Conservation (phyloP, 1,140 invertebrate genomes). For the Steinernema khuongi region DNA sequence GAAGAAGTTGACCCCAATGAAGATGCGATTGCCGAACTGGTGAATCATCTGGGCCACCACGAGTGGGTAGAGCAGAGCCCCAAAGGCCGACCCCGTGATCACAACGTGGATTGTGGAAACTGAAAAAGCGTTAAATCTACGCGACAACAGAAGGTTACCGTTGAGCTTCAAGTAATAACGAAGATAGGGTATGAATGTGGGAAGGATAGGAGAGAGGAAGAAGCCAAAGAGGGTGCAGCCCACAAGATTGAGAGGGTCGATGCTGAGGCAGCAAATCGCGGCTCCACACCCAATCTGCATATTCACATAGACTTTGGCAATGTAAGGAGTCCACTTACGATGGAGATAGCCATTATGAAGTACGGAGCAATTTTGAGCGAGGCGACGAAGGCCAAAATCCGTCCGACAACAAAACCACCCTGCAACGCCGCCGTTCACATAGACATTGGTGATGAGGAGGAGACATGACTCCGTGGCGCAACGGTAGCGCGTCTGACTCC, state of each 20-base stretch:
- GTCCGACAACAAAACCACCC: neutral
- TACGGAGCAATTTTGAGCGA: neutral
- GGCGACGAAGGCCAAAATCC: neutral
- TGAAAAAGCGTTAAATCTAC: neutral
- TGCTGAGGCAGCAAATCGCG: neutral
- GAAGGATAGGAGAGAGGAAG: neutral
- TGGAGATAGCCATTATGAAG: slow-evolving; percentile 6
- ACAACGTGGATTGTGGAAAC: slow-evolving; percentile 11
- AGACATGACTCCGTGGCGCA: too few relatives aligned
- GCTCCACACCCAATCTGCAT: neutral
- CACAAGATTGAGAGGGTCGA: neutral
- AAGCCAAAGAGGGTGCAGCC: neutral
- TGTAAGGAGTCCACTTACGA: neutral
- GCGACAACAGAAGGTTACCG: neutral
- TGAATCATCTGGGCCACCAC: slow-evolving; percentile 4
- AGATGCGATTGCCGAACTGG: slow-evolving; percentile 5
- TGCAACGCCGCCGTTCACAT: too few relatives aligned
- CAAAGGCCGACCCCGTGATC: neutral
- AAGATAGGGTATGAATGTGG: slow-evolving; percentile 3
- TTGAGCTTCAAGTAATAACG: neutral
- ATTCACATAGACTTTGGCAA: neutral
- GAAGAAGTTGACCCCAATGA: slow-evolving; percentile 2
- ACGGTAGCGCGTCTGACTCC: too few relatives aligned
- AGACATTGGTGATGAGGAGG: too few relatives aligned
- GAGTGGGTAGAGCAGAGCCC: neutral